Conservation (phyloP, 2,113 vertebrate species). For the Halichoeres trimaculatus region DNA sequence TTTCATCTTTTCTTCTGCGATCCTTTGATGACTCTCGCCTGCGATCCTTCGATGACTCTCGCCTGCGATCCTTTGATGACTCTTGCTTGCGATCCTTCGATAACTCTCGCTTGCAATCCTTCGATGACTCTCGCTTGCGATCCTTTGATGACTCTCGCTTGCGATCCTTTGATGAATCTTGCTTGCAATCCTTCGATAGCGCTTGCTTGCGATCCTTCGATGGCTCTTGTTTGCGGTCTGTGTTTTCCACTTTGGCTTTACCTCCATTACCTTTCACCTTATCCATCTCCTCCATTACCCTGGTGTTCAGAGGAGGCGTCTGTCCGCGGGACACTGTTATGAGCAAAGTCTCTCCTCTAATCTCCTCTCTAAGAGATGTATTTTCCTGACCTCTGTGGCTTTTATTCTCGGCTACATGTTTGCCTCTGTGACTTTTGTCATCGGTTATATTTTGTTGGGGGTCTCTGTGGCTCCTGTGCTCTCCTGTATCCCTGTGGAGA, state of each 20-base stretch:
- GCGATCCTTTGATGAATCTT: too few relatives aligned
- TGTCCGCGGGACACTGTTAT: slow-evolving; percentile 60
- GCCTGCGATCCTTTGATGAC: too few relatives aligned
- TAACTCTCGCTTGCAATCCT: too few relatives aligned
- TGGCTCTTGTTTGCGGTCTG: not conserved
- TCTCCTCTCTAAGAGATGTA: slow-evolving; percentile 61
- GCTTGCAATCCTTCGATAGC: too few relatives aligned
- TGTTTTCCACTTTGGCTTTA: slow-evolving; percentile 18
- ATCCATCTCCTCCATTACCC: slow-evolving; percentile 30
- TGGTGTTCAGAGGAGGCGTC: not conserved
- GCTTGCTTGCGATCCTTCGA: slow-evolving; percentile 4
- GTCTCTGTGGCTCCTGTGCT: slow-evolving; percentile 15
- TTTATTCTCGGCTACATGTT: not conserved
- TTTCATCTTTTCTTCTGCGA: slow-evolving; percentile 10
- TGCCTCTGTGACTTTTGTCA: slow-evolving; percentile 10
- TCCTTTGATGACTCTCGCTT: too few relatives aligned
- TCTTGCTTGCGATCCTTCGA: too few relatives aligned
- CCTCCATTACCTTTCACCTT: not conserved
- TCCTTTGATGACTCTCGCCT: slow-evolving; percentile 8
- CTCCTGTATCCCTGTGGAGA: slow-evolving; percentile 5
- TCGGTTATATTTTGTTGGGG: slow-evolving; percentile 16
- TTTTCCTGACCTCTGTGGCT: slow-evolving; percentile 24
- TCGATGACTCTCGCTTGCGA: too few relatives aligned
- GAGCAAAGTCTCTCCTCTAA: slow-evolving; percentile 69
- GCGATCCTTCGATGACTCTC: too few relatives aligned